Percentiles rank a stretch among this genome's conserved stretches.
Conservation (phyloP, 2,888 invertebrate genomes). For the Chloroclysta siterata region DNA sequence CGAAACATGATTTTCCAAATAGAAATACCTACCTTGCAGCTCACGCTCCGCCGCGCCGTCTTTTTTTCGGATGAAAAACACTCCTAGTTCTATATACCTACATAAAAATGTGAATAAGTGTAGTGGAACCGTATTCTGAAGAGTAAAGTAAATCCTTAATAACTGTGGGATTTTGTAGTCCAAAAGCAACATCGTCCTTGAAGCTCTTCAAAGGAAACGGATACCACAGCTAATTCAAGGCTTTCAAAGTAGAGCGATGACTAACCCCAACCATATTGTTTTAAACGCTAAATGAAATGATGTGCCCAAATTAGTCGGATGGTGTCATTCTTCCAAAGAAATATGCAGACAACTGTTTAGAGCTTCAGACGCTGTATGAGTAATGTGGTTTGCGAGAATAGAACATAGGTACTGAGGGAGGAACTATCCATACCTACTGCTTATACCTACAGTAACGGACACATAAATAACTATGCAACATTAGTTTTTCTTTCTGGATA, state of each 20-base stretch:
- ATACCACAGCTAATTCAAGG: slow-evolving; percentile 30
- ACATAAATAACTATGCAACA: slow-evolving; percentile 16
- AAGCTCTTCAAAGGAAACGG: slow-evolving; percentile 36
- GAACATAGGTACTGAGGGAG: neutral
- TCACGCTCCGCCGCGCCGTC: too few species aligned
- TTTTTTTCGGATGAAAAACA: too few species aligned
- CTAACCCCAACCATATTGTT: slow-evolving; percentile 39
- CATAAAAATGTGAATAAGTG: too few species aligned
- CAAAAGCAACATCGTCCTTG: slow-evolving; percentile 16
- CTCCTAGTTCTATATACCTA: too few species aligned
- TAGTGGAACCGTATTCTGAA: too few species aligned
- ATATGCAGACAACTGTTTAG: slow-evolving; percentile 24
- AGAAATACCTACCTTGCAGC: too few species aligned
- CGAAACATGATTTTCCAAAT: too few species aligned
- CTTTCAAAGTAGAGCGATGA: slow-evolving; percentile 37
- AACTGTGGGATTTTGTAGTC: slow-evolving; percentile 3
- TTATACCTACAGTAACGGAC: neutral
- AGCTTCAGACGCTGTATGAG: slow-evolving; percentile 14
- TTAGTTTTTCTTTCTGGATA: too few species aligned
- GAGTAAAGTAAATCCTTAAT: too few species aligned
- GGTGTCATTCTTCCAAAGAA: slow-evolving; percentile 36
- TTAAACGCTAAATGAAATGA: slow-evolving; percentile 37
- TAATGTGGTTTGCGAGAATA: slow-evolving; percentile 27
- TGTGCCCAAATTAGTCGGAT: slow-evolving; percentile 41
- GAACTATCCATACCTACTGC: too few species aligned